Percentiles rank a stretch among this genome's conserved stretches.
Evolutionary conservation across 2,888 invertebrate genomes (phyloP).

Genomic region (Athripsodes cinereus): DNA sequence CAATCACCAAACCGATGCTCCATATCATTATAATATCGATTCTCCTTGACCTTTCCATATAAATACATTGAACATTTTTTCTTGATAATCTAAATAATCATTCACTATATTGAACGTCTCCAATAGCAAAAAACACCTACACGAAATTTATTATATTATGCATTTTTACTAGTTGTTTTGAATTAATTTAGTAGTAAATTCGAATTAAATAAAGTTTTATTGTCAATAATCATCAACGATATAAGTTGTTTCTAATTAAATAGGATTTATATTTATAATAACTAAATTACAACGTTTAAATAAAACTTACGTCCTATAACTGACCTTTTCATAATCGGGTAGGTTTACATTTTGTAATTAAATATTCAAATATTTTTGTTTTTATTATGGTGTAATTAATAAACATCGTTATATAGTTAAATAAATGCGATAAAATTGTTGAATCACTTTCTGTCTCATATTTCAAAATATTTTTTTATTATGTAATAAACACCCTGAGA

Average conservation of each 20-base stretch:
- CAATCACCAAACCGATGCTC: slow-evolving; percentile 16
- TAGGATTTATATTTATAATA: no score
- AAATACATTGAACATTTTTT: background rate
- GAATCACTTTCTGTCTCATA: no score
- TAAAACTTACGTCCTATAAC: background rate
- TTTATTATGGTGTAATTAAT: background rate
- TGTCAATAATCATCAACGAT: no score
- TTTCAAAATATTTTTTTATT: no score
- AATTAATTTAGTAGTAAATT: background rate
- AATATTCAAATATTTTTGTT: background rate
- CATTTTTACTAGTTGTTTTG: background rate
- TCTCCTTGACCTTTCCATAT: slow-evolving; percentile 21
- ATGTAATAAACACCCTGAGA: no score
- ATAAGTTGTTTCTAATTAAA: no score
- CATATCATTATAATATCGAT: slow-evolving; percentile 16
- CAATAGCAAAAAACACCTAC: background rate
- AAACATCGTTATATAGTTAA: no score
- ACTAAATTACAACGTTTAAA: no score
- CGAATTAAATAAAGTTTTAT: background rate
- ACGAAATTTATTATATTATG: background rate
- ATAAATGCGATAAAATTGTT: no score
- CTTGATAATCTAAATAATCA: background rate
- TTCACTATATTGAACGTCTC: background rate
- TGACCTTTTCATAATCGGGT: background rate
- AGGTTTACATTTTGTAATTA: background rate